phyloP scores from a whole-genome alignment of 2,888 invertebrate genomes.

The Perizoma affinitatum region DNA sequence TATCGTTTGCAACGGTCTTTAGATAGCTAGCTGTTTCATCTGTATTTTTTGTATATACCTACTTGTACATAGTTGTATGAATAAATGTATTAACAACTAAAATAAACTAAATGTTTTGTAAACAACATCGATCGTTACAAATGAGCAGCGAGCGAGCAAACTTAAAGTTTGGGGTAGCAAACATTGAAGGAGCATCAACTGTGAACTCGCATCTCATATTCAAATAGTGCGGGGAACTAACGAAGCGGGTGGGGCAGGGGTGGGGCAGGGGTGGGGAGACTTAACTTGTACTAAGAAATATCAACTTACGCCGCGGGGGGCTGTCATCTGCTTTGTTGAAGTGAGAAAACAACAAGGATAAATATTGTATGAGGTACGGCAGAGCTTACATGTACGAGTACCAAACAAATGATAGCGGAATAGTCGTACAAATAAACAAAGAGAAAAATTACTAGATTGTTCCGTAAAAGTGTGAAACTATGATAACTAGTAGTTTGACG shows the following conservation, averaged over 20 bases:
- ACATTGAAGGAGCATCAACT: constrained; percentile 60
- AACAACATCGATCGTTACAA: constrained; percentile 61
- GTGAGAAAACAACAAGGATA: constrained; percentile 37
- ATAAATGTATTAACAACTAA: not conserved
- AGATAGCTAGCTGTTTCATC: no score
- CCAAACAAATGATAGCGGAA: not conserved
- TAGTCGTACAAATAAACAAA: not conserved
- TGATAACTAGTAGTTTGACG: no score
- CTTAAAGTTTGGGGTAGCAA: constrained; percentile 75
- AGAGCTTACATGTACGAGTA: not conserved
- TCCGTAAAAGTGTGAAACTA: no score
- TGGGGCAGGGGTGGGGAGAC: constrained; percentile 38
- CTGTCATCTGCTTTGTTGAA: constrained; percentile 34
- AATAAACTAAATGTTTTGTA: constrained; percentile 47
- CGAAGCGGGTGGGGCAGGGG: constrained; percentile 62
- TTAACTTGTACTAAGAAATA: constrained; percentile 63
- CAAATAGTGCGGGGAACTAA: constrained; percentile 81
- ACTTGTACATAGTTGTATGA: no score
- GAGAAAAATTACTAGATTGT: no score
- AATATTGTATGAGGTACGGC: constrained; percentile 37
- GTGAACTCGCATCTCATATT: constrained; percentile 77
- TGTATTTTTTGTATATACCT: no score
- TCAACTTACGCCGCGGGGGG: constrained; percentile 48
- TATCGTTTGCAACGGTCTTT: no score
- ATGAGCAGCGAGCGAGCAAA: constrained; percentile 64